Conservation (phyloP, 2,113 vertebrate species). For the Muscicapa adusta region DNA sequence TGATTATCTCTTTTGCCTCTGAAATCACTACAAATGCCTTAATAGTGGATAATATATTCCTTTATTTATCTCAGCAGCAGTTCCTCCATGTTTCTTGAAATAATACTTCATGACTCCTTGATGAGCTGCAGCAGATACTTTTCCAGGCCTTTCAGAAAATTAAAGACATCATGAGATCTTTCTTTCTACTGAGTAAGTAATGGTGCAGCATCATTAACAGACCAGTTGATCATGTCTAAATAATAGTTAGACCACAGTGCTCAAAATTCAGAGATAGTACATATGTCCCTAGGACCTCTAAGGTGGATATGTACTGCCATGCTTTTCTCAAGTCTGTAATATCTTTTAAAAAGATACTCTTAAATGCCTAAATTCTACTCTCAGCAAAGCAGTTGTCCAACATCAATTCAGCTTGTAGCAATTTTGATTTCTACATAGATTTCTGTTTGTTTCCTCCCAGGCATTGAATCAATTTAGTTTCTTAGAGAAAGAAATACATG, state of each 20-base stretch:
- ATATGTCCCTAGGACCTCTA: background rate
- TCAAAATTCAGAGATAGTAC: background rate
- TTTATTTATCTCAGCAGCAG: background rate
- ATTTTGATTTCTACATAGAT: background rate
- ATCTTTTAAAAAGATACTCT: background rate
- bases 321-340: background rate
- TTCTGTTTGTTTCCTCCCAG: background rate
- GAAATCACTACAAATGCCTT: background rate
- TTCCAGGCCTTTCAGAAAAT: background rate
- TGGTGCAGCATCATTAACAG: background rate
- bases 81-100: background rate
- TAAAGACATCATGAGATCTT: background rate
- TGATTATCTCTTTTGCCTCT: background rate
- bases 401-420: background rate
- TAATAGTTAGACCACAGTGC: background rate
- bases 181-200: background rate
- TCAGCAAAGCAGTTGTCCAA: background rate
- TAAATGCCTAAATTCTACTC: background rate
- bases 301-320: background rate
- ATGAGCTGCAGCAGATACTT: background rate
- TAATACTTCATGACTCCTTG: background rate
- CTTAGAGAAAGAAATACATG: background rate
- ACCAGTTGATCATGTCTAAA: background rate
- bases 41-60: background rate
- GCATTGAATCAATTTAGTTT: background rate